Base-by-base conservation (phyloP, 1,140 invertebrate species). In the Caerostris darwini region DNA sequence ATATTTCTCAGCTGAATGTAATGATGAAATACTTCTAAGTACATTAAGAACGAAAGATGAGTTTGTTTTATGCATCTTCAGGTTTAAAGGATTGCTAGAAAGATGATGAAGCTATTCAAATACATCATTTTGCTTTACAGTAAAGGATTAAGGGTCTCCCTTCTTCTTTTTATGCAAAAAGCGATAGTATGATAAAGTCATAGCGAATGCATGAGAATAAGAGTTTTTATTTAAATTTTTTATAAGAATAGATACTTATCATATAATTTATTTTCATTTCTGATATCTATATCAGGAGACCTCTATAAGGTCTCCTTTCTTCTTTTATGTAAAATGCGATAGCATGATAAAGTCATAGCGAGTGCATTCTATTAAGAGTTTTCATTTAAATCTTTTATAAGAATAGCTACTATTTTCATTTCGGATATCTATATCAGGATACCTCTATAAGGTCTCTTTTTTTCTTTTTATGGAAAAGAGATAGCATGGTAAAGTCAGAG, bases 121-220 rank as follows among this genome's bases (percentile, higher is more conserved):
- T 50, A 14, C 12, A 14, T 56, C 56, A 91, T 91, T 91, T 81
- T 81, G 71, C 19, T 91, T 91, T 61, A 59, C 57, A 56, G 19
- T 81, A 10, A 57, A 91, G 69, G 90, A 91, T 91, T 91, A 91
- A 82, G 61, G 57, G 34, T 82, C 50, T 59, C 50, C 34, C 50
- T 19, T 67, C 69, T 3, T 50, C 50, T 71, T 71, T 77, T 77
- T 77, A 53, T 77, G 34, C 34, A 34, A 34, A 34, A 34, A 34
- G 34, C 34, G 14, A 77, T 67, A n/a, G 50, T 5, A 5, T 53
- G 53, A 50, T 50, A 50, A 77, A 77, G 2, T 12, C 34, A 12
- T 77, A 53, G 71, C 12, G 10, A 34, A 34, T 3, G 7, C 12
- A 19, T 1, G 5, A 6, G 34, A 77, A 14, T 77, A 77, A 77